phyloP scores from a whole-genome alignment of 2,797 vertebrate genomes.

The Malurus leucopterus region DNA sequence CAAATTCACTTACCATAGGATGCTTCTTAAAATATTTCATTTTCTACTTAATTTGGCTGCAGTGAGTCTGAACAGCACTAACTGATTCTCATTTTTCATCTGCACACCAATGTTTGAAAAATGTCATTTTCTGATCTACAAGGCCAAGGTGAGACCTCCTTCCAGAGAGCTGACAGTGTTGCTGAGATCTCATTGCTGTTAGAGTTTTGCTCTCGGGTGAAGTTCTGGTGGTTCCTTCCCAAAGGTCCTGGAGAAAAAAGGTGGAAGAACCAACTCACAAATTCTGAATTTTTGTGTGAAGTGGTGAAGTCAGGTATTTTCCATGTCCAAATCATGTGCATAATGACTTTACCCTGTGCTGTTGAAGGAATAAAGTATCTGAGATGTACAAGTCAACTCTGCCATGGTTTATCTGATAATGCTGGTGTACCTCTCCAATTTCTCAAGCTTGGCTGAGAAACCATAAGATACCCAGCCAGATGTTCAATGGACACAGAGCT shows the following conservation, averaged over 20 bases:
- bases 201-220: not conserved
- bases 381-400: not conserved
- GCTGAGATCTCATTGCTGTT: not conserved
- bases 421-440: not conserved
- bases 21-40: constrained; percentile 52
- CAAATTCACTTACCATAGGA: constrained; percentile 39
- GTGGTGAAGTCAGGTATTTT: not conserved
- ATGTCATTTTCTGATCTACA: not conserved
- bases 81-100: constrained; percentile 35
- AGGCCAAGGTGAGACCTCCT: not conserved
- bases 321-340: not conserved
- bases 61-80: constrained; percentile 28
- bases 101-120: not conserved
- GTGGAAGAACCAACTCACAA: not conserved
- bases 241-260: not conserved
- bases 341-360: not conserved
- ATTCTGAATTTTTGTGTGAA: not conserved
- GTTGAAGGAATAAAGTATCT: not conserved
- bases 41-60: constrained; percentile 51
- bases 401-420: not conserved
- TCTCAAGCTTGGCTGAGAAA: not conserved
- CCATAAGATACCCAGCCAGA: not conserved
- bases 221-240: not conserved
- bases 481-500: not conserved
- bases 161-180: not conserved